Conservation (phyloP, 2,113 vertebrate species). For the Lophura nycthemera region DNA sequence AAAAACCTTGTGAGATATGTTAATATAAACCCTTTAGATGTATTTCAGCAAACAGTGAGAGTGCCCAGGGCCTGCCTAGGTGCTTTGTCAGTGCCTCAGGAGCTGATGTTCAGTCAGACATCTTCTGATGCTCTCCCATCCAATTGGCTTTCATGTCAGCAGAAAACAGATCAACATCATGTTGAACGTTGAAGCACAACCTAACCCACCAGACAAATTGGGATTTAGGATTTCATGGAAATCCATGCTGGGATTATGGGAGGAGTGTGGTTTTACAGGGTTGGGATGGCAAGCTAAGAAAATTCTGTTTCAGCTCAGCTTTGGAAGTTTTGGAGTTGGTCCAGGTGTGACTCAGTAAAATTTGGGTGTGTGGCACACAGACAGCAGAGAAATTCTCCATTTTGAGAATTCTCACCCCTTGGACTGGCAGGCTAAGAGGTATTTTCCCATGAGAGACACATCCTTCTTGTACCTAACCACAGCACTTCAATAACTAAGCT, state of each 20-base stretch:
- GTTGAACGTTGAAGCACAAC: background rate
- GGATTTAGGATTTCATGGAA: background rate
- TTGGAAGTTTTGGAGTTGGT: background rate
- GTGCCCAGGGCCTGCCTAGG: background rate
- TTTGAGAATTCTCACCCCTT: background rate
- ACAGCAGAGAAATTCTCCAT: background rate
- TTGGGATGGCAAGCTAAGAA: background rate
- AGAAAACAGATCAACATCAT: background rate
- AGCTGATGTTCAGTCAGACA: background rate
- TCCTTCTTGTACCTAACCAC: background rate
- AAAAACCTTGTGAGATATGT: background rate
- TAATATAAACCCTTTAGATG: background rate
- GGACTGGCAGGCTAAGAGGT: background rate
- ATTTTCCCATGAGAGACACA: slow-evolving; percentile 42
- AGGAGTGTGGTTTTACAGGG: background rate
- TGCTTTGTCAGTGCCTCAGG: background rate
- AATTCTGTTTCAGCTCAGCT: background rate
- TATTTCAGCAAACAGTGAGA: background rate
- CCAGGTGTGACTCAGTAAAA: background rate
- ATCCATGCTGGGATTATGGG: background rate
- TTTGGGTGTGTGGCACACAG: background rate
- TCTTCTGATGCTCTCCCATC: background rate
- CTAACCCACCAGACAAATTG: background rate
- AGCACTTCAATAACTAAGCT: slow-evolving; percentile 64
- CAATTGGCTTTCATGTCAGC: background rate